Evolutionary conservation across 1,140 invertebrate species (phyloP), one percentile per base, ranked within the genome.

Genomic region (Samia ricini): DNA sequence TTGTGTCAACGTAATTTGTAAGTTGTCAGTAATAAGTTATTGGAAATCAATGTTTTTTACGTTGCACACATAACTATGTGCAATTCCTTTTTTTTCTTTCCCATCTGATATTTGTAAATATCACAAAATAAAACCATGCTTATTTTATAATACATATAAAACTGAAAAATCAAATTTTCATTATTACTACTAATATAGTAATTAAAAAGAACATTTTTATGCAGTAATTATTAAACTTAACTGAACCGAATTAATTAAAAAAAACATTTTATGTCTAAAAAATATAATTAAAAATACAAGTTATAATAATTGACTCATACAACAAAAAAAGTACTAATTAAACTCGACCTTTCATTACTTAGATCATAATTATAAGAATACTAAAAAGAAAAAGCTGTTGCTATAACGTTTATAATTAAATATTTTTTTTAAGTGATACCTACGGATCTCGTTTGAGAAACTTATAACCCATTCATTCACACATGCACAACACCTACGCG

Each of bases 401-500:
- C 33, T 42, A 42, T 0, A 0, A 24, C 21, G 22, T 55, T 55
- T 15, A 24, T 55, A n/a, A 55, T 55, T n/a, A 55, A 55, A 23
- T 24, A 42, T 4, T n/a, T n/a, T n/a, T n/a, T n/a, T n/a, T 15
- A 42, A 42, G n/a, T 12, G 12, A 42, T 42, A 42, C 33, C 33
- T 21, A 22, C 52, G 20, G 22, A 12, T 55, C 52, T 55, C 24
- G 52, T 55, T 55, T 55, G 21, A 55, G 24, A 55, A 55, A 24
- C n/a, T 21, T 55, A 4, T 20, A 24, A 55, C 22, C 72, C 70
- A 68, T 63, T 70, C 70, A 68, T 63, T 42, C 33, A 42, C 33
- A 42, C 56, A 57, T 20, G n/a, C 15, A 57, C 56, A 57, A 77
- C 84, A 72, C 81, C 83, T 77, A 84, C 80, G 70, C 74, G 61